Percentiles rank a stretch among this genome's conserved stretches.
Conservation (phyloP, 2,888 invertebrate species). For the Merodon equestris region DNA sequence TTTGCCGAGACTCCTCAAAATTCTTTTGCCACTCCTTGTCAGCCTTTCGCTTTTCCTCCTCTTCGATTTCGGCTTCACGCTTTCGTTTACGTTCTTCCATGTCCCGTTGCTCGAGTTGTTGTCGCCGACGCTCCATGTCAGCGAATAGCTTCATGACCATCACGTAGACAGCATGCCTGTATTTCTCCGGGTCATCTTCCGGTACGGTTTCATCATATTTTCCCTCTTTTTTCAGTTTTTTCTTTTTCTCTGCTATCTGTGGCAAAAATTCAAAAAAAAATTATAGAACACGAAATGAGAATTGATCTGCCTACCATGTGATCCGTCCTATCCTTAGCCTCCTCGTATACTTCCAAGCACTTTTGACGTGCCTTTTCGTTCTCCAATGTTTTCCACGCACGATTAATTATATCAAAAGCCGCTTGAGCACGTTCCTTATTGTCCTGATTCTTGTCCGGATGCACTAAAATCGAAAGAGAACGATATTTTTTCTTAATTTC, state of each 20-base stretch:
- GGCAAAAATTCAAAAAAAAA: neutral
- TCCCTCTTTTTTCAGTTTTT: constrained; percentile 95
- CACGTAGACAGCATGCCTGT: constrained; percentile 97
- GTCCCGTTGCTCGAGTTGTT: constrained; percentile 92
- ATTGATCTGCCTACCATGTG: constrained; percentile 84
- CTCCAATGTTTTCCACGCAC: constrained; percentile 97
- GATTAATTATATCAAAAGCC: constrained; percentile 95
- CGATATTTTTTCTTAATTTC: constrained; percentile 98
- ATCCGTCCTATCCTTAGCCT: constrained; percentile 96
- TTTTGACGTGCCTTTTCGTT: constrained; percentile 95
- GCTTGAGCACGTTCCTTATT: constrained; percentile 96
- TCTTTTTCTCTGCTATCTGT: constrained; percentile 94
- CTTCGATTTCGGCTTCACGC: constrained; percentile 94
- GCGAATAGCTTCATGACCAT: constrained; percentile 99
- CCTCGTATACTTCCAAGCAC: constrained; percentile 97
- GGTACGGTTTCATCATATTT: constrained; percentile 87
- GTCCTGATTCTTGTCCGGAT: constrained; percentile 99
- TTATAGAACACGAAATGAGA: neutral
- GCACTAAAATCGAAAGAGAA: constrained; percentile 96
- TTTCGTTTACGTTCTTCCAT: constrained; percentile 96
- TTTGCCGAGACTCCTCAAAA: constrained; percentile 97
- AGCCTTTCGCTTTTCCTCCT: constrained; percentile 91
- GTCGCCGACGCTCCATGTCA: constrained; percentile 95
- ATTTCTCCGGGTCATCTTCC: constrained; percentile 90
- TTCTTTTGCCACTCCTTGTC: constrained; percentile 99